A percentile compares a stretch with the other conserved stretches of the same genome.
These are phyloP conservation scores for Sebastes matsubarae DNA, from an alignment of 2,797 vertebrate species.

Conservation along the genomic window DNA sequence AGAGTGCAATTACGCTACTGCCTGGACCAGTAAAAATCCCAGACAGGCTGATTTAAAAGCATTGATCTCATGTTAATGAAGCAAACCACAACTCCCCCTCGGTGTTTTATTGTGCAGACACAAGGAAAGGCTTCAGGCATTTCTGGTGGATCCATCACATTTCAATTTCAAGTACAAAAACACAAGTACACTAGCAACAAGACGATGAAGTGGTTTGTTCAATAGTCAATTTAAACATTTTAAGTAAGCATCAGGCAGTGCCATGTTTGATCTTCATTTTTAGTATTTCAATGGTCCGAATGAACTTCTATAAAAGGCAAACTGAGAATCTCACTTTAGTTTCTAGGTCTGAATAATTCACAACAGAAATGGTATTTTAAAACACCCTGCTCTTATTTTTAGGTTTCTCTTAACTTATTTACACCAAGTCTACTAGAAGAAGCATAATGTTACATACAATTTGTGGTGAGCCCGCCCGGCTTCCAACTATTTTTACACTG, in stretches of 20 bases:
- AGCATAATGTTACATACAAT: conserved; percentile 1
- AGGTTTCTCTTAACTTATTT: conserved; percentile 52
- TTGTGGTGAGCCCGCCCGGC: not conserved
- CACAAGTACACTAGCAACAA: not conserved
- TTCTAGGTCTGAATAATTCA: conserved; percentile 59
- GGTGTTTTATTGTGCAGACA: conserved; percentile 29
- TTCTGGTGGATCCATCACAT: conserved; percentile 22
- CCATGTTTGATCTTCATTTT: not conserved
- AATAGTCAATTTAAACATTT: conserved; percentile 1
- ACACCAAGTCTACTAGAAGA: conserved; percentile 6
- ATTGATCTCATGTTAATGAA: conserved; percentile 72
- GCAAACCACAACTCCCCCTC: conserved; percentile 9
- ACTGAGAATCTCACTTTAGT: conserved; percentile 23
- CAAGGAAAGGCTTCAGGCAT: conserved; percentile 5
- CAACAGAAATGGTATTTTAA: conserved; percentile 33
- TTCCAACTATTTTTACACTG: not conserved
- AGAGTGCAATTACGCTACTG: conserved; percentile 41
- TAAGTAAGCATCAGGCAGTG: not conserved
- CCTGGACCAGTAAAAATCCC: conserved; percentile 32
- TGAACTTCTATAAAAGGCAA: conserved; percentile 28
- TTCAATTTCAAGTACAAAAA: conserved; percentile 19
- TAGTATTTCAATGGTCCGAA: not conserved
- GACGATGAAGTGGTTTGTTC: conserved; percentile 7
- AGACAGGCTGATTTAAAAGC: conserved; percentile 64
- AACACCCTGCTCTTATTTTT: conserved; percentile 49